These are phyloP conservation scores for Drosophila pseudoobscura DNA, from an alignment of 1,140 invertebrate species.

Conservation along the genomic window DNA sequence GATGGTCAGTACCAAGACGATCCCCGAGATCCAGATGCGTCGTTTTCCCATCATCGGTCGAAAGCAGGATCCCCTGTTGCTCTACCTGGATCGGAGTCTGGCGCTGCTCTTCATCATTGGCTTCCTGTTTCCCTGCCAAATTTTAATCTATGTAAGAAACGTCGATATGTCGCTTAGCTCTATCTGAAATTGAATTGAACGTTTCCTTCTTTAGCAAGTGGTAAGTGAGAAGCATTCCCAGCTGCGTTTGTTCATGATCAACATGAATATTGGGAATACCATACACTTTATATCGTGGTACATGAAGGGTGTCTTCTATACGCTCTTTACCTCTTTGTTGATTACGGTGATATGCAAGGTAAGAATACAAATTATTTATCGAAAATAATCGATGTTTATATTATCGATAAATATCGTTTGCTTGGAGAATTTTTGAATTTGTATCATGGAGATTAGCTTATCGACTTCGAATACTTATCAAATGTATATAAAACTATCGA, in stretches of 20 bases:
- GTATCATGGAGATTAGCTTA: too few relatives aligned
- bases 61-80: conserved; percentile 34
- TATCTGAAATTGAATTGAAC: too few relatives aligned
- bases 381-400: too few relatives aligned
- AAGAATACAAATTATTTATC: background rate
- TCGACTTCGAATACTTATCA: too few relatives aligned
- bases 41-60: conserved; percentile 49
- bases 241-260: conserved; percentile 54
- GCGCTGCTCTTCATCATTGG: conserved; percentile 49
- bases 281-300: conserved; percentile 55
- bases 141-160: conserved; percentile 46
- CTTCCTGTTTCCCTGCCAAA: conserved; percentile 56
- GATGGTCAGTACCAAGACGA: background rate
- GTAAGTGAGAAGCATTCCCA: conserved; percentile 46
- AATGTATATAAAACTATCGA: background rate
- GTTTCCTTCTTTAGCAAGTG: conserved; percentile 40
- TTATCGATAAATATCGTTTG: background rate
- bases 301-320: conserved; percentile 31
- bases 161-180: background rate
- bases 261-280: conserved; percentile 61
- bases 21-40: conserved; percentile 40
- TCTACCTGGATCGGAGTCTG: conserved; percentile 18
- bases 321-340: conserved; percentile 15
- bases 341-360: conserved; percentile 45
- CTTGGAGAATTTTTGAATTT: too few relatives aligned